phyloP scores from a whole-genome alignment of 2,113 vertebrate genomes.

The Sisor rabdophorus region DNA sequence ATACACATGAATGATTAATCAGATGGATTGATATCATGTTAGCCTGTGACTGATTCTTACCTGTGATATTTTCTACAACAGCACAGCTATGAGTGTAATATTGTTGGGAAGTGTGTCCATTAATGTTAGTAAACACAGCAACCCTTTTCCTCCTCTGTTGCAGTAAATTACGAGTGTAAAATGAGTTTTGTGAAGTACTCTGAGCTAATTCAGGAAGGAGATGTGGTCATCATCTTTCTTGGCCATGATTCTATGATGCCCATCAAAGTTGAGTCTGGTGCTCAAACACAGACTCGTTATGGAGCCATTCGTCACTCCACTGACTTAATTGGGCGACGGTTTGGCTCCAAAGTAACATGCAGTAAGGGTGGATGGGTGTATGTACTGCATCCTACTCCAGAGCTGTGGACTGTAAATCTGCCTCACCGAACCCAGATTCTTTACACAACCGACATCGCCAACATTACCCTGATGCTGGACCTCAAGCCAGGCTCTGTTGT shows the following conservation, averaged over 20 bases:
- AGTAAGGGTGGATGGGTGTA: conserved; percentile 96
- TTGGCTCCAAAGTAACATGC: conserved; percentile 91
- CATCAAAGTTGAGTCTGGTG: conserved; percentile 82
- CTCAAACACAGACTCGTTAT: conserved; percentile 90
- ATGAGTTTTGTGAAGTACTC: conserved; percentile 95
- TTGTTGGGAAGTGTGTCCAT: not conserved
- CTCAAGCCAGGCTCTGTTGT: conserved; percentile 91
- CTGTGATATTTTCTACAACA: not conserved
- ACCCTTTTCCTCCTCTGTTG: not conserved
- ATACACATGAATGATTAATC: too few relatives aligned
- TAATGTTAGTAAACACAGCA: not conserved
- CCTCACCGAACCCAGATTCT: conserved; percentile 96
- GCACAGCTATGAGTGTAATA: not conserved
- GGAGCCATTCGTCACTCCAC: conserved; percentile 89
- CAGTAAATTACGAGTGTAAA: conserved; percentile 7
- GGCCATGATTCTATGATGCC: conserved; percentile 88
- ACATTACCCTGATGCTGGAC: conserved; percentile 95
- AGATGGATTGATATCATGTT: not conserved
- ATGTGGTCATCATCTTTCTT: conserved; percentile 87
- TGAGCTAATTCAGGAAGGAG: conserved; percentile 82
- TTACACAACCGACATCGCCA: conserved; percentile 92
- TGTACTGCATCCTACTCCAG: conserved; percentile 90
- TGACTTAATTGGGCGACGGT: conserved; percentile 86
- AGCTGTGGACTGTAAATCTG: conserved; percentile 91
- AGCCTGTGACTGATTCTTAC: not conserved